Percentiles rank a stretch among this genome's conserved stretches.
Conservation (phyloP, 2,888 invertebrate genomes). For the Onthophagus sagittarius region DNA sequence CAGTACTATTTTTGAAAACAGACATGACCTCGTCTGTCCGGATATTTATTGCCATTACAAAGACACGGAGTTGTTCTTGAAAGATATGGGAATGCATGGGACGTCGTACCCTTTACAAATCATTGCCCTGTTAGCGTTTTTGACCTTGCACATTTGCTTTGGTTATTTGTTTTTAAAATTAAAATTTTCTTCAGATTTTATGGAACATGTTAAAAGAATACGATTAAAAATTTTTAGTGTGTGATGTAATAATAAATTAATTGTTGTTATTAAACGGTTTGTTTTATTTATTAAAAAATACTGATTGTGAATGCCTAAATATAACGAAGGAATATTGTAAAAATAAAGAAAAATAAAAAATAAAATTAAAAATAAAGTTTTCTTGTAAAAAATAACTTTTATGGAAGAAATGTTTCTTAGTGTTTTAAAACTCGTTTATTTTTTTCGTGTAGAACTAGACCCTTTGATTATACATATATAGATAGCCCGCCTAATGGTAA, state of each 20-base stretch:
- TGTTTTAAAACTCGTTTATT: too few relatives aligned
- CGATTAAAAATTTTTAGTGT: constrained; percentile 1
- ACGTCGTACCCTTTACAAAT: constrained; percentile 19
- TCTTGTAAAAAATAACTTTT: too few relatives aligned
- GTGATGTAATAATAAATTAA: neutral
- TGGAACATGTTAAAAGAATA: constrained; percentile 13
- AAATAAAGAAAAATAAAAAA: too few relatives aligned
- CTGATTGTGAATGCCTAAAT: too few relatives aligned
- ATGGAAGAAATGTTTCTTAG: too few relatives aligned
- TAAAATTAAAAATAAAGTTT: too few relatives aligned
- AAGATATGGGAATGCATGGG: constrained; percentile 25
- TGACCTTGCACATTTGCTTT: constrained; percentile 16
- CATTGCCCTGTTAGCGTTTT: constrained; percentile 17
- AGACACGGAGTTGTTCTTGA: constrained; percentile 21
- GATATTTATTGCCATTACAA: constrained; percentile 25
- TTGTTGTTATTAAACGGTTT: neutral
- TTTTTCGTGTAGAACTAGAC: too few relatives aligned
- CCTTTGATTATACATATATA: too few relatives aligned
- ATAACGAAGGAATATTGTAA: too few relatives aligned
- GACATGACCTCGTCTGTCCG: constrained; percentile 14
- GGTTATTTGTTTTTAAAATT: constrained; percentile 22
- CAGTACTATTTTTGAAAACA: constrained; percentile 9
- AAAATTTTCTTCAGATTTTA: constrained; percentile 22
- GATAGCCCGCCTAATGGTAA: too few relatives aligned
- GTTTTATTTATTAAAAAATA: neutral